Percentiles rank a stretch among this genome's conserved stretches.
Conservation (phyloP, 2,797 vertebrate species). For the Galago senegalensis region DNA sequence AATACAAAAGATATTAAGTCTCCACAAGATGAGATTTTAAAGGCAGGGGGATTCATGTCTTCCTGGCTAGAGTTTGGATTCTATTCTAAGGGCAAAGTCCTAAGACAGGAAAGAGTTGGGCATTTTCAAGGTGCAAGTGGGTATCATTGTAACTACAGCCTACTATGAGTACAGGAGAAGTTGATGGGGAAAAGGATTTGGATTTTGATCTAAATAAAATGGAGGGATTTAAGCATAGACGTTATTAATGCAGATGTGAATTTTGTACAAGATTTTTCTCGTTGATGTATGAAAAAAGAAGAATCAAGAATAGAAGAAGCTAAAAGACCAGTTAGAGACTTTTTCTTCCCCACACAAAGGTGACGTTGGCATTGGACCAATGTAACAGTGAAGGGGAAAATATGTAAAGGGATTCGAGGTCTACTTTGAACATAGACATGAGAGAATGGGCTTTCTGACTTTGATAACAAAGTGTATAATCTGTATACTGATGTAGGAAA, state of each 20-base stretch:
- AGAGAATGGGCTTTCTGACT: neutral
- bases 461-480: neutral
- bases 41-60: neutral
- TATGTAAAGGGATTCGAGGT: neutral
- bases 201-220: constrained; percentile 29
- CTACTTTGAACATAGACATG: constrained; percentile 9
- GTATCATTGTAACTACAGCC: neutral
- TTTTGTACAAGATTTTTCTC: neutral
- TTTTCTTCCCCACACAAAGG: neutral
- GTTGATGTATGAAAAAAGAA: neutral
- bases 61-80: constrained; percentile 43
- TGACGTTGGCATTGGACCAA: neutral
- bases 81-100: neutral
- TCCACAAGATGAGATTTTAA: constrained; percentile 15
- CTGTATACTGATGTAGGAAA: neutral
- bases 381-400: neutral
- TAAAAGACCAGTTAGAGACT: neutral
- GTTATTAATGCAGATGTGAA: neutral
- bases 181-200: constrained; percentile 23
- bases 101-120: constrained; percentile 37
- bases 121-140: constrained; percentile 30
- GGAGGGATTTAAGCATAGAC: neutral
- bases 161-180: neutral
- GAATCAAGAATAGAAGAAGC: constrained; percentile 46
- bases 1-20: too few relatives aligned